These are phyloP conservation scores for Monochamus alternatus DNA, from an alignment of 2,888 invertebrate genomes.

Conservation along the genomic window DNA sequence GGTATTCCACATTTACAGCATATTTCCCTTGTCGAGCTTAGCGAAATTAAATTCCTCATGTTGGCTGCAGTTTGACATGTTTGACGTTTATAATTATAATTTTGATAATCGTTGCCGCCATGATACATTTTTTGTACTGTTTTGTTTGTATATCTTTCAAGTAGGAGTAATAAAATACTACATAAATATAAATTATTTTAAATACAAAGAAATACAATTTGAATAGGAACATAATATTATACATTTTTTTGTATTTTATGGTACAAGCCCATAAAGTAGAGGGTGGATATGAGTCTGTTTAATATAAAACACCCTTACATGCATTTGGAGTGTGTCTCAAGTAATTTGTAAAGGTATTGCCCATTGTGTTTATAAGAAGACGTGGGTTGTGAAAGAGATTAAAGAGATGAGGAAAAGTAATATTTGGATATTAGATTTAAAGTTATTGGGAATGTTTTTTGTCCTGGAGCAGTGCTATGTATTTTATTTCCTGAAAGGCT, in stretches of 20 bases:
- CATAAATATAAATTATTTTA: slow-evolving; percentile 2
- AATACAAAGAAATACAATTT: slow-evolving; percentile 4
- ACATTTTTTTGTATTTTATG: background rate
- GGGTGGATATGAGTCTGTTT: background rate
- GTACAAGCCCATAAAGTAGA: background rate
- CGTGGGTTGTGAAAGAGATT: background rate
- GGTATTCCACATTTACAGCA: too few relatives aligned
- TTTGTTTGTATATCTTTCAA: slow-evolving; percentile 57
- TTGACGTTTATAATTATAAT: slow-evolving; percentile 15
- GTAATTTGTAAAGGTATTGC: background rate
- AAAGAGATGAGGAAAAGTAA: background rate
- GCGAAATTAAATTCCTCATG: background rate
- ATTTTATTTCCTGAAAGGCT: slow-evolving; percentile 39
- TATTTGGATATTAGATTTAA: slow-evolving; percentile 6
- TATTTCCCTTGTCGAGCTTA: too few relatives aligned
- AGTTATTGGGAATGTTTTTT: slow-evolving; percentile 31
- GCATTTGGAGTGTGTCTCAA: background rate
- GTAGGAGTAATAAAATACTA: background rate
- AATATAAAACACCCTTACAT: too few relatives aligned
- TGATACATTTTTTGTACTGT: slow-evolving; percentile 62
- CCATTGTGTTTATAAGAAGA: background rate
- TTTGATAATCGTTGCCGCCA: slow-evolving; percentile 61
- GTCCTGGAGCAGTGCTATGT: slow-evolving; percentile 43
- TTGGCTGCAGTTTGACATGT: slow-evolving; percentile 20
- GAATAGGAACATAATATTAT: background rate